Base-by-base conservation (phyloP, 2,888 invertebrate genomes). In the Ormyrus nitidulus region DNA sequence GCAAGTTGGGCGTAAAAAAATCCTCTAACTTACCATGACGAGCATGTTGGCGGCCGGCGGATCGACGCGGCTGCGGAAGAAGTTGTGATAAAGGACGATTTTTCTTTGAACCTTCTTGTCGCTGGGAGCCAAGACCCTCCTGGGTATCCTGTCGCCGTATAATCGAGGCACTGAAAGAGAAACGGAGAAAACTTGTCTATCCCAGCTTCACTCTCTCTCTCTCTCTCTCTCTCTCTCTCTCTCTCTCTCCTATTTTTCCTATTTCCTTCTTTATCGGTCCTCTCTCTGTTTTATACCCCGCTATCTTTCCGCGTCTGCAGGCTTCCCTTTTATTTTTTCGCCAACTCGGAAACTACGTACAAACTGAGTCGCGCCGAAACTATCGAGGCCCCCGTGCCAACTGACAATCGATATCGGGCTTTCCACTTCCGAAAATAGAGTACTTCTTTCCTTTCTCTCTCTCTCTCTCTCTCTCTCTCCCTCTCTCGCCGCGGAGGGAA, bases 21-120 rank as follows among this genome's bases (percentile, higher is more conserved):
- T 34, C 34, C 34, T 34, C 4, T 3, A 34, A 72, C 91, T 91
- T 91, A 95, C 96, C 96, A 96, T 95, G 85, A 93, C 91, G 46
- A 96, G 91, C 96, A 96, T 96, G 89, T 96, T 95, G n/a, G 95
- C 92, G 13, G 96, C 95, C 54, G 93, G 91, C 0, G 96, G 96
- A 79, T 92, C 91, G 51, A 96, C 96, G 90, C 93, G 94, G 2
- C 94, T 93, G 72, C 96, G 93, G 88, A 96, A 95, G 88, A 93
- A 94, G 88, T 96, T 96, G 89, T 96, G 96, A 85, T 94, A 94
- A 44, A 93, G 91, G 4, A 95, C 94, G 83, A 96, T 95, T 91
- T 95, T 95, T 83, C 93, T 92, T 86, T 94, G 94, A 13, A 95
- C 94, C 77, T 92, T 92, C 78, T 92, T 90, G 83, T 93, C 92